A percentile compares a stretch with the other conserved stretches of the same genome.
These are phyloP conservation scores for Phalloptychus januarius DNA, from an alignment of 2,797 vertebrate species.

Conservation along the genomic window DNA sequence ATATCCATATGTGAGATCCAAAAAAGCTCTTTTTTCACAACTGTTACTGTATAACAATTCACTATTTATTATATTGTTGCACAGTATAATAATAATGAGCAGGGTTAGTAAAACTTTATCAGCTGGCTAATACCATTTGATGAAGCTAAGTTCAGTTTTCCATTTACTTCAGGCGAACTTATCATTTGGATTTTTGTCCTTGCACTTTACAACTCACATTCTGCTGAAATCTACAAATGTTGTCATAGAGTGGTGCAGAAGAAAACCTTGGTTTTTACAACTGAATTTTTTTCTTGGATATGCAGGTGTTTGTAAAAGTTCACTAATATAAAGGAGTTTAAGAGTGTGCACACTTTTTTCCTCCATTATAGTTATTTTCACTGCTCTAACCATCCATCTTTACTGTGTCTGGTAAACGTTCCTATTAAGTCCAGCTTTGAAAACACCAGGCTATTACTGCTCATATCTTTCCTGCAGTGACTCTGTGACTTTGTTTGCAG, in stretches of 20 bases:
- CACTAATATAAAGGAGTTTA: not conserved
- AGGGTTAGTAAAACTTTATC: too few species aligned
- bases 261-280: not conserved
- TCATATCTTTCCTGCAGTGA: not conserved
- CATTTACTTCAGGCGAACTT: not conserved
- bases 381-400: not conserved
- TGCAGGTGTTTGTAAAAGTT: not conserved
- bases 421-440: not conserved
- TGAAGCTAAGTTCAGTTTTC: not conserved
- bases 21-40: not conserved
- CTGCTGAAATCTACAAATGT: not conserved
- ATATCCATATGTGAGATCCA: not conserved
- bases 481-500: not conserved
- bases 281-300: not conserved
- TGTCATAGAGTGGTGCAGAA: not conserved
- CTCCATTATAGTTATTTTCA: not conserved
- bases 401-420: not conserved
- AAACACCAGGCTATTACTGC: not conserved
- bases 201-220: not conserved
- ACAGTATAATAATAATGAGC: not conserved
- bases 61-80: not conserved
- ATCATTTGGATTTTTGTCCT: not conserved
- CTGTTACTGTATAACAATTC: not conserved
- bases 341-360: not conserved
- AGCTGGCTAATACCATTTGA: not conserved